Evolutionary conservation across 1,140 invertebrate genomes (phyloP).

Genomic region (Pseudomyrmex gracilis): DNA sequence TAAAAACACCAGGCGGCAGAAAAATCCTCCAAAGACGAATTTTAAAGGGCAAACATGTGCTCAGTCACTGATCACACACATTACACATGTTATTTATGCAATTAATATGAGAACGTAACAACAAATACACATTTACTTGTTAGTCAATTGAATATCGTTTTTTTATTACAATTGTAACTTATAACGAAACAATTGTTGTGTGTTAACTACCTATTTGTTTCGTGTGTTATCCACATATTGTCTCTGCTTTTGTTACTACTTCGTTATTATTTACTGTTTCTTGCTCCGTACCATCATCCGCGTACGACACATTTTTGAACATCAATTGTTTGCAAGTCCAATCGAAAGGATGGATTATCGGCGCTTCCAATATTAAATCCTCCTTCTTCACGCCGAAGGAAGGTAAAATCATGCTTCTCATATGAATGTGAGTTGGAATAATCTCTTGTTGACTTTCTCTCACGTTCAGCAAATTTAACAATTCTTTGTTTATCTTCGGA

Average conservation of each 20-base stretch:
- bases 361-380: constrained; percentile 78
- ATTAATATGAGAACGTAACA: background rate
- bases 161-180: background rate
- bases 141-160: background rate
- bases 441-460: constrained; percentile 66
- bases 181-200: background rate
- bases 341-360: constrained; percentile 78
- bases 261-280: background rate
- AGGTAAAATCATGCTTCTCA: constrained; percentile 73
- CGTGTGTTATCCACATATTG: background rate
- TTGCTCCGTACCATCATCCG: background rate
- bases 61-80: constrained; percentile 87
- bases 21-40: constrained; percentile 91
- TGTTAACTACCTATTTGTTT: constrained; percentile 24
- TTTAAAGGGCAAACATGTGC: constrained; percentile 89
- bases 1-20: constrained; percentile 89
- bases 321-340: constrained; percentile 80
- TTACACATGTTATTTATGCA: background rate
- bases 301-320: constrained; percentile 63
- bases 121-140: constrained; percentile 35
- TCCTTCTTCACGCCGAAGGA: constrained; percentile 61
- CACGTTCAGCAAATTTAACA: constrained; percentile 70
- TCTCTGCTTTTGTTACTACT: background rate
- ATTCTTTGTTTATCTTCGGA: constrained; percentile 71
- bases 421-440: constrained; percentile 83